Percentiles rank a stretch among this genome's conserved stretches.
phyloP scores from a whole-genome alignment of 2,113 vertebrate genomes.

The Halichoerus grypus region DNA sequence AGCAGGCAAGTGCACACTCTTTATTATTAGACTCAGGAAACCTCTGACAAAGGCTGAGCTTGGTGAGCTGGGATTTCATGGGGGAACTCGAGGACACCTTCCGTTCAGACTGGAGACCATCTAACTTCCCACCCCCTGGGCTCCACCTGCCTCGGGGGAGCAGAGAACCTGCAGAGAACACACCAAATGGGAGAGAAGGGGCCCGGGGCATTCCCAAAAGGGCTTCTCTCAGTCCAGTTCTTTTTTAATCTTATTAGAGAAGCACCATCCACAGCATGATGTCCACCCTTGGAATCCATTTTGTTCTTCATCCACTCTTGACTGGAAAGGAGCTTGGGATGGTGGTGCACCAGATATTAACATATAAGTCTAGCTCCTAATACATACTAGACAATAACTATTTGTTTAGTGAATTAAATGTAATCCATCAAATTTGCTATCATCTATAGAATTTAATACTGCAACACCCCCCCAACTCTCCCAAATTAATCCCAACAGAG shows the following conservation, averaged over 20 bases:
- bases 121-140: neutral
- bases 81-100: neutral
- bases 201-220: neutral
- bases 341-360: slow-evolving; percentile 6
- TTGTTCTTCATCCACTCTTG: neutral
- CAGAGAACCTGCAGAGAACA: neutral
- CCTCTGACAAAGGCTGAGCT: neutral
- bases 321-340: neutral
- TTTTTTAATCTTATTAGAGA: neutral
- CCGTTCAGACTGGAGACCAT: neutral
- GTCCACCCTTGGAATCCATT: neutral
- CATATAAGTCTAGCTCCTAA: slow-evolving; percentile 12
- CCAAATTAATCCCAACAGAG: neutral
- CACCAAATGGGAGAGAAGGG: neutral
- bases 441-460: slow-evolving; percentile 29
- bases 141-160: neutral
- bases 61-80: neutral
- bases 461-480: neutral
- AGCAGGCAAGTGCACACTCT: neutral
- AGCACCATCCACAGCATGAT: neutral
- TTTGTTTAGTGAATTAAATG: slow-evolving; percentile 1
- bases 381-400: neutral
- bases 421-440: slow-evolving; percentile 16
- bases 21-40: neutral
- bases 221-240: neutral